Evolutionary conservation across 2,113 vertebrate genomes (phyloP).

Genomic region (Lasiurus borealis): DNA sequence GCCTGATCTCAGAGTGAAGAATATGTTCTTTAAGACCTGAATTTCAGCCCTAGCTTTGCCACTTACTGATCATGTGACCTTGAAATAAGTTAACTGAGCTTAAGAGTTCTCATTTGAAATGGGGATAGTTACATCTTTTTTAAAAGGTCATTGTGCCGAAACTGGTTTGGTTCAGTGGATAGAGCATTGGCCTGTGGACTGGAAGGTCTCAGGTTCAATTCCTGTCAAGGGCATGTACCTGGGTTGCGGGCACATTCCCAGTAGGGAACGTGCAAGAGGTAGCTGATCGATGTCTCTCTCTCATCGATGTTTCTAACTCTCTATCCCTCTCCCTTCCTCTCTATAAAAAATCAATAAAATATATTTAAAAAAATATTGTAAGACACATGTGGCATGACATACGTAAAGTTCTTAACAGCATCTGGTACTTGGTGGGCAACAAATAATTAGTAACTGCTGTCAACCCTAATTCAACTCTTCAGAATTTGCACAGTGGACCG

Average conservation of each 20-base stretch:
- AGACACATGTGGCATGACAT: not conserved
- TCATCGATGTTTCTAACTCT: too few relatives aligned
- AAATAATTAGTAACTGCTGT: not conserved
- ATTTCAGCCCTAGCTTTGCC: not conserved
- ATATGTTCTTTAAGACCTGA: not conserved
- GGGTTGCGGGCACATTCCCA: too few relatives aligned
- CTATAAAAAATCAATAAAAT: too few relatives aligned
- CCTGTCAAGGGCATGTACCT: too few relatives aligned
- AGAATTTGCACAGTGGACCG: constrained; percentile 12
- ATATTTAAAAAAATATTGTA: not conserved
- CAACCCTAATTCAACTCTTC: constrained; percentile 71
- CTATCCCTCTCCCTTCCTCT: too few relatives aligned
- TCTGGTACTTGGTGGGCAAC: not conserved
- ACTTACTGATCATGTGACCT: not conserved
- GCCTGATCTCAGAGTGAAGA: not conserved
- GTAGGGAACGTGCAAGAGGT: too few relatives aligned
- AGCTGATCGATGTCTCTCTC: too few relatives aligned
- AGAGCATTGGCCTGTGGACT: too few relatives aligned
- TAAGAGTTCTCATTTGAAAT: constrained; percentile 18
- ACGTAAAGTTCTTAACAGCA: not conserved
- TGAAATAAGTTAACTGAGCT: not conserved
- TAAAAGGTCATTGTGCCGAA: not conserved
- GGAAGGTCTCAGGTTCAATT: too few relatives aligned
- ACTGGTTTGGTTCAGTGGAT: too few relatives aligned
- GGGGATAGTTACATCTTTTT: not conserved